Base-by-base conservation (phyloP, 2,888 invertebrate species). In the Cheilosia vulpina region DNA sequence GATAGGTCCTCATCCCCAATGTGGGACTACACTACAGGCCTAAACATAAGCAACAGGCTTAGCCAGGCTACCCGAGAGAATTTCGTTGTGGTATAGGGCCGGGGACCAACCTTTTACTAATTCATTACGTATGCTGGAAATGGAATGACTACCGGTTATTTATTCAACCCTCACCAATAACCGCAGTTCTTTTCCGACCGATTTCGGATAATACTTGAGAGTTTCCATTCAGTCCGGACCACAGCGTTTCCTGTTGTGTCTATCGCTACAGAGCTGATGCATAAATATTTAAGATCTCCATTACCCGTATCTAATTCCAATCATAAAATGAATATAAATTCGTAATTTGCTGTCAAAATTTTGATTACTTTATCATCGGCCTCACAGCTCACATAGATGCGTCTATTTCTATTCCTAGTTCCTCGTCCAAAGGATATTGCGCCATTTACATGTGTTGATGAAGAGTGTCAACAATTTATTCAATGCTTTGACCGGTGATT, bases 381-480 rank as follows among this genome's bases (percentile, higher is more conserved):
- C n/a, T 9, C 43, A 19, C 17, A 47, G 6, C 27, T 27, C 27
- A 6, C 6, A 27, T 9, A 47, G 47, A 3, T 9, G 9, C 3
- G 17, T 7, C 2, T 21, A 60, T 60, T 60, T 38, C 17, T 43
- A 55, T 57, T 31, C 53, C 45, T 43, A 6, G 7, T 57, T 31
- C 53, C 45, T 43, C 6, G 7, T 34, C 38, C 4, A 13, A 38
- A 52, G 55, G 53, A 45, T 65, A 76, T 50, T 75, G 31, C 43
- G 5, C 17, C 65, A 52, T 24, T 21, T 31, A 63, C 57, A 50
- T 38, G 41, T 55, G 38, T 45, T 17, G 34, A 45, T 47, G n/a
- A 52, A 62, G 66, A 45, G 60, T 43, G 47, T 65, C 41, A 55
- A 45, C 71, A 83, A 72, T 73, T 73, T 78, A 72, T 77, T 77